Base-by-base conservation (phyloP, 2,113 vertebrate genomes). In the Mobula birostris region DNA sequence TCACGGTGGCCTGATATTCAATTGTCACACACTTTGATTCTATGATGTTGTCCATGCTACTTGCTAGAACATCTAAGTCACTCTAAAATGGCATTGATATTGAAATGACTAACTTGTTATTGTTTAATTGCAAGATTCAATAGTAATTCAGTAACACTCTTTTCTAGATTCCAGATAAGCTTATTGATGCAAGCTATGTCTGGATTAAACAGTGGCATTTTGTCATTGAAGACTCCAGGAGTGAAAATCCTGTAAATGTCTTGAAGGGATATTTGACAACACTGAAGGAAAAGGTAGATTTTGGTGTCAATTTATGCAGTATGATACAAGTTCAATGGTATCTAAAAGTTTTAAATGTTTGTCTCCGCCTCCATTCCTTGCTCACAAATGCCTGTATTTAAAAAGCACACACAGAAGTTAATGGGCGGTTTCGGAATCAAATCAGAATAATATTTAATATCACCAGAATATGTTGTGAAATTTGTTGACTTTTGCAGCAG, bases 191-290 rank as follows among this genome's bases (percentile, higher is more conserved):
- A 82, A 96, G 95, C 94, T 97, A 98, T 32, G 97, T 96, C 79
- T 97, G 98, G 97, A 97, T 99, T 94, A 97, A 97, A 87, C 96
- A 97, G 72, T 99, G 99, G 99, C 95, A 95, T 76, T 97, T 98
- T 93, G 94, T 61, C 96, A 96, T 94, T 94, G 96, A 94, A 96
- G 96, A 95, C 93, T 96, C 95, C 94, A 85, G 96, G 95, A 96
- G 29, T 32, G 95, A 96, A 95, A 96, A 96, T 94, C 96, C 96
- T 94, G 95, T 95, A 88, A 96, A 96, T 76, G 96, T 95, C 95
- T 96, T 98, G 63, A 97, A 96, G 95, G 96, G 97, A 87, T 98
- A 97, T 95, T 94, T 98, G 95, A 96, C 97, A 40, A 97, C 98
- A 85, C 96, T 99, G 2, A 97, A 95, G 94, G 96, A 96, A 36